These are phyloP conservation scores for Ctenodactylus gundi DNA, from an alignment of 2,113 vertebrate species.

Conservation along the genomic window DNA sequence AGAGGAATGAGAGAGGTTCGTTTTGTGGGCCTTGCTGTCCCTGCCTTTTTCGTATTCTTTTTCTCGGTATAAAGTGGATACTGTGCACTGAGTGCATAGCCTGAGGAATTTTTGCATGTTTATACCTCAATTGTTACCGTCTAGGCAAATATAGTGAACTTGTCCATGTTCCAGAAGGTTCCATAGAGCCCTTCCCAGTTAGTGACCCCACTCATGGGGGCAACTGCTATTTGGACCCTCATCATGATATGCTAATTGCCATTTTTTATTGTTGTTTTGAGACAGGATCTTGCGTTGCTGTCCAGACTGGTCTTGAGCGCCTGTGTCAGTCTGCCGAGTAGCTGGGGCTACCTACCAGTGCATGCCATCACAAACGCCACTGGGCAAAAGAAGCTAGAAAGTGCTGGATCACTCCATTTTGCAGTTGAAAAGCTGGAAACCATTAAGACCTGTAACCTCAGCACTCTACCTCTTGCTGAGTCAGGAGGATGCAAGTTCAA, in stretches of 20 bases:
- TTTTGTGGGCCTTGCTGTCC: not conserved
- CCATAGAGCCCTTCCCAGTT: not conserved
- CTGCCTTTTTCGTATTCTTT: not conserved
- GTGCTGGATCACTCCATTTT: too few relatives aligned
- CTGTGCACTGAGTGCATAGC: not conserved
- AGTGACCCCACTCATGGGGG: not conserved
- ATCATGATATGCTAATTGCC: not conserved
- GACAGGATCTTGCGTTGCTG: not conserved
- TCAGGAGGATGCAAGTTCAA: too few relatives aligned
- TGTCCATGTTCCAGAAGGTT: conserved; percentile 1
- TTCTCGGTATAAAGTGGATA: not conserved
- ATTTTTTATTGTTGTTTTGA: not conserved
- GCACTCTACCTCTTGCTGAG: too few relatives aligned
- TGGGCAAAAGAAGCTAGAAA: too few relatives aligned
- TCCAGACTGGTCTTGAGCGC: not conserved
- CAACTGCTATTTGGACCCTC: not conserved
- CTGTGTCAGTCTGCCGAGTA: not conserved
- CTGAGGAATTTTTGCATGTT: not conserved
- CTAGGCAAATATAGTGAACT: not conserved
- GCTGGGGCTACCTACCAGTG: not conserved
- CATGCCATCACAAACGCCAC: too few relatives aligned
- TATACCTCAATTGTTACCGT: not conserved
- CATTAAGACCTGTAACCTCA: too few relatives aligned
- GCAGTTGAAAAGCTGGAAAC: too few relatives aligned
- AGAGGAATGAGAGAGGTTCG: not conserved